Evolutionary conservation across 2,797 vertebrate genomes (phyloP).

Genomic region (Ciconia nigra): DNA sequence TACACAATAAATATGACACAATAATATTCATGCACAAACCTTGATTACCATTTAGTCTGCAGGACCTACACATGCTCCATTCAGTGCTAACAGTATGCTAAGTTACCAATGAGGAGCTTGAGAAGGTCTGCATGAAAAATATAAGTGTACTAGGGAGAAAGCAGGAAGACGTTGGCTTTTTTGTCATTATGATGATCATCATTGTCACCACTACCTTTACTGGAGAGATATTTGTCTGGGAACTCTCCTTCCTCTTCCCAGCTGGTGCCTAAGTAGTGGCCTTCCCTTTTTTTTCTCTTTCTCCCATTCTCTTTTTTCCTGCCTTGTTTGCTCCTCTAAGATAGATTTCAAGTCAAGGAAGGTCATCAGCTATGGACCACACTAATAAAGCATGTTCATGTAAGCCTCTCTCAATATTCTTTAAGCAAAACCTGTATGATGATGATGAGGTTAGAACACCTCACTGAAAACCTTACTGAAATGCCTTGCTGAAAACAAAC

Average conservation of each 20-base stretch:
- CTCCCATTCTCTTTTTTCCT: not conserved
- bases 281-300: not conserved
- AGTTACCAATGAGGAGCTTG: not conserved
- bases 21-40: not conserved
- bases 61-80: rapidly evolving
- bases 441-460: not conserved
- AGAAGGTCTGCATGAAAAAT: not conserved
- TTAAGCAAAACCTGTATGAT: rapidly evolving
- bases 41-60: not conserved
- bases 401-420: not conserved
- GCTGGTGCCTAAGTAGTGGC: not conserved
- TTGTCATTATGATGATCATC: not conserved
- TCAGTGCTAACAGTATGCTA: not conserved
- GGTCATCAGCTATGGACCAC: not conserved
- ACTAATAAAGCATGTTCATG: not conserved
- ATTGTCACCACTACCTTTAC: not conserved
- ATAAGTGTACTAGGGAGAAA: not conserved
- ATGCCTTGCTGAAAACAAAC: not conserved
- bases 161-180: not conserved
- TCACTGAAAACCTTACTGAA: not conserved
- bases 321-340: not conserved
- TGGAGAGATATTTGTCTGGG: not conserved
- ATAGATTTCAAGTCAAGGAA: not conserved
- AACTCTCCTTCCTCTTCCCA: not conserved
- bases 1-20: not conserved